These are phyloP conservation scores for Epistrophe grossulariae DNA, from an alignment of 2,888 invertebrate genomes.

Conservation along the genomic window DNA sequence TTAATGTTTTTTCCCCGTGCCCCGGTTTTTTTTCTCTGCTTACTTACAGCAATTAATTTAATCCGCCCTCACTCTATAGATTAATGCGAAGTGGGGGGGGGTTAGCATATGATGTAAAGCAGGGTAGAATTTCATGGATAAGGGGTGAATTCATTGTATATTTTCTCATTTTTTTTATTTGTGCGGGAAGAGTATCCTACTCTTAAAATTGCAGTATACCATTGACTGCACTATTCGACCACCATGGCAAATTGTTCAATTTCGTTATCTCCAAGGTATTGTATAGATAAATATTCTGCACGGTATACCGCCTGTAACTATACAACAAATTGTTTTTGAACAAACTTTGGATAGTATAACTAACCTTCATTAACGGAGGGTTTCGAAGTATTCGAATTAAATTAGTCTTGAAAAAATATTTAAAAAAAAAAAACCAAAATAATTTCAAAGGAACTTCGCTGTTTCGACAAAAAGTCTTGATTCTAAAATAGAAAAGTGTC, in stretches of 20 bases:
- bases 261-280: neutral
- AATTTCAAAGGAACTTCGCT: too few relatives aligned
- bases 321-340: neutral
- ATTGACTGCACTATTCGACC: neutral
- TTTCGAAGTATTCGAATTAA: too few relatives aligned
- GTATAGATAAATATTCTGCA: too few relatives aligned
- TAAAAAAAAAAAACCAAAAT: too few relatives aligned
- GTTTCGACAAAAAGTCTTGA: too few relatives aligned
- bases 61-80: slow-evolving; percentile 61
- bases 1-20: slow-evolving; percentile 13
- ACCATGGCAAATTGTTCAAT: slow-evolving; percentile 5
- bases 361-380: too few relatives aligned
- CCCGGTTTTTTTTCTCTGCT: slow-evolving; percentile 25
- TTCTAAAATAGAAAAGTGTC: too few relatives aligned
- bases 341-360: neutral
- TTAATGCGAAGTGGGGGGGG: neutral
- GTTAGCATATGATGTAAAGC: neutral
- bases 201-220: too few relatives aligned
- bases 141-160: slow-evolving; percentile 24
- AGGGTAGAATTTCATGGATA: slow-evolving; percentile 15
- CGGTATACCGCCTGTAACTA: neutral
- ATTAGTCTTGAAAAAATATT: too few relatives aligned
- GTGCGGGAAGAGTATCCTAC: neutral
- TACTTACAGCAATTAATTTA: slow-evolving; percentile 74
- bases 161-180: neutral